Evolutionary conservation across 1,140 invertebrate species (phyloP), one percentile per base, ranked within the genome.

Genomic region (Eubasilissa regina): DNA sequence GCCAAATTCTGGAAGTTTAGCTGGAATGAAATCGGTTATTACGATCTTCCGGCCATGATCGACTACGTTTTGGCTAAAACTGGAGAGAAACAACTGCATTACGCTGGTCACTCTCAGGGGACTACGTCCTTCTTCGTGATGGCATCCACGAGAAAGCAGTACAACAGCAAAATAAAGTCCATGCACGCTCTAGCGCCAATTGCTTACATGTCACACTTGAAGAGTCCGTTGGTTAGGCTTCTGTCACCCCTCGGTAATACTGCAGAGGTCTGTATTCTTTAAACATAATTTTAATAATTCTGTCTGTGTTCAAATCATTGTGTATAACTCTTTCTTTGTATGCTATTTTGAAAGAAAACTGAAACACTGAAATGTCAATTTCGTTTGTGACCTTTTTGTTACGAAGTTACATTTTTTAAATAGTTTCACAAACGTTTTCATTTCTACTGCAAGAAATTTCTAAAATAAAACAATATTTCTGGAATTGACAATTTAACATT

Each of bases 41-140:
- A 88, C 58, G 93, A 94, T 84, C 68, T 94, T 10, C 92, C 93
- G 25, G 89, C 92, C 0, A 90, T 90, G 85, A 89, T 94, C 15
- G 89, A 93, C 75, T 89, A 90, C 75, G 85, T 92, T 21, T 77
- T 92, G 4, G 79, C 87, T 0, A 78, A 68, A 21, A 93, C 91
- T 0, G 84, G 84, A 0, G 79, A 85, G 10, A 74, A 84, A 44
- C 85, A 90, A 43, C 35, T 94, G 0, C 85, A 86, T 77, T 92
- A 92, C 82, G 84, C 92, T 11, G 92, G 91, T 1, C 89, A 92
- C 86, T 75, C 80, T 0, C 87, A 89, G 86, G 94, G 94, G 25
- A 92, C 92, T 0, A 92, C 92, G 13, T 86, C 89, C 45, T 92
- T 91, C 79, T 92, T 91, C 75, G 90, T 91, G 44, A 89, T 92